phyloP scores from a whole-genome alignment of 2,888 invertebrate species.

The Pheosia tremula region DNA sequence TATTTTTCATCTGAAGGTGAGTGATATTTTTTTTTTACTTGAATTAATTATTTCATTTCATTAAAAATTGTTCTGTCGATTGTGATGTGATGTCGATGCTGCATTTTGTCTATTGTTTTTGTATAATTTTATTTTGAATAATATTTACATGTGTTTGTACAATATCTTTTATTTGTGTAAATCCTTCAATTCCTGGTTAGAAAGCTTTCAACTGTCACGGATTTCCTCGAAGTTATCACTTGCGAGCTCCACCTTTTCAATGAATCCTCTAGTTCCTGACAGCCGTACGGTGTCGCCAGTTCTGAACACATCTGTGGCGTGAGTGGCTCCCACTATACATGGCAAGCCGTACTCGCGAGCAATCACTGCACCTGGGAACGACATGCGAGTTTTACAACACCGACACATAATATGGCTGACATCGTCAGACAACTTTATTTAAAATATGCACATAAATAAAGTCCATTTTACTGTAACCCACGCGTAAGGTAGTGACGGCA shows the following conservation, averaged over 20 bases:
- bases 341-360: slow-evolving; percentile 93
- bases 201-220: slow-evolving; percentile 9
- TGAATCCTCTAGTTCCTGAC: slow-evolving; percentile 73
- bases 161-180: slow-evolving; percentile 8
- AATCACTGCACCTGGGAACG: slow-evolving; percentile 88
- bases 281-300: slow-evolving; percentile 87
- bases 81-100: slow-evolving; percentile 21
- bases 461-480: background rate
- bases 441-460: background rate
- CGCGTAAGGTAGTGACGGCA: background rate
- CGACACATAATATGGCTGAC: background rate
- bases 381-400: background rate
- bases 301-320: slow-evolving; percentile 87
- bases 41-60: background rate
- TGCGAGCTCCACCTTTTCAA: slow-evolving; percentile 61
- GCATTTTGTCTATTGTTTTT: slow-evolving; percentile 20
- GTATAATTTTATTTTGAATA: slow-evolving; percentile 6
- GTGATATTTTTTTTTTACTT: background rate
- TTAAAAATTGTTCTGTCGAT: slow-evolving; percentile 6
- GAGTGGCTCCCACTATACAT: slow-evolving; percentile 90
- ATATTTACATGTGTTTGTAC: slow-evolving; percentile 15
- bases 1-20: background rate
- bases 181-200: background rate
- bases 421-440: background rate
- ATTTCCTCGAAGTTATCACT: slow-evolving; percentile 26